Evolutionary conservation across 37 sponge, comb jelly and placozoan species (phyloP), one percentile per base, ranked within the genome.

Genomic region (Halisarca cf. caerulea): DNA sequence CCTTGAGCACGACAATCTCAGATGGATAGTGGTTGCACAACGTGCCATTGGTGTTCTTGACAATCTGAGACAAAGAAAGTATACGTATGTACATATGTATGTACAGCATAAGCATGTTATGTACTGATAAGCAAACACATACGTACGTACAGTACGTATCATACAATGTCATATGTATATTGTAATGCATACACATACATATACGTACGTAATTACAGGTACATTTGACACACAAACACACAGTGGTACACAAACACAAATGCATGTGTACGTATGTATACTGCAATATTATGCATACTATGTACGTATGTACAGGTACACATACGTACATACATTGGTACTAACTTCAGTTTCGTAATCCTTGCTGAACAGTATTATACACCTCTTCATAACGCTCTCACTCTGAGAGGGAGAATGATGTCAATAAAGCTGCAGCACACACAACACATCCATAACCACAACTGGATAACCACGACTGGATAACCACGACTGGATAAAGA

Each of bases 11-110:
- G 6, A 93, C 61, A 23, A 93, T 64, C 79, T 89, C 88, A 34
- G 91, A 88, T 11, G 95, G 95, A 66, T 94, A 94, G 74, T 94
- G 95, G 8, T 88, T 88, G 73, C 95, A 94, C 60, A 91, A 58
- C 41, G 84, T 83, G 15, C 95, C 95, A 62, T 53, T 32, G 58
- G 83, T 79, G 79, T 94, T 94, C 66, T 86, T 89, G 25, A 94
- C 78, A 6, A 85, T 83, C 92, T 95, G 37, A n/a, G 3, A 27
- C 5, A 20, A 9, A 38, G 5, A 4, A 23, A 82, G 11, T 2
- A 51, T 5, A 41, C 64, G 30, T n/a, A 62, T n/a, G 7, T 28
- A 62, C 30, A 62, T 62, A n/a, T 62, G 30, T 30, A 62, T 6
- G 15, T 6, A n/a, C 6, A 20, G 30, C 30, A 55, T 55, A 55